phyloP scores from a whole-genome alignment of 2,113 vertebrate genomes.

The Anguilla japonica region DNA sequence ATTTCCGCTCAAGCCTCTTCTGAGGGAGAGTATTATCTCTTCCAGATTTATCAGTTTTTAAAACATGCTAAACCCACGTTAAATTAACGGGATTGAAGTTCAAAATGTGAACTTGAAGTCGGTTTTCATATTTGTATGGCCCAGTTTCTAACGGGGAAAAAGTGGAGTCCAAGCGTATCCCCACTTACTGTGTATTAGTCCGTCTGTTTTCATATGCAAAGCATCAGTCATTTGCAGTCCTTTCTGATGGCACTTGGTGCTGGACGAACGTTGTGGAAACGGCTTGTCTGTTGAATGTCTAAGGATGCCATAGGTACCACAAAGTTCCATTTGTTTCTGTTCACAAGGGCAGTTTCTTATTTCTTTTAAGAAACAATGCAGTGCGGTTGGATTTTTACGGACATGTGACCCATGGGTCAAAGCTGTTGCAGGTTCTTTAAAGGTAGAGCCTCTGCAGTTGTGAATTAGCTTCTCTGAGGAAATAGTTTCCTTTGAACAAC shows the following conservation, averaged over 20 bases:
- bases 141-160: not conserved
- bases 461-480: not conserved
- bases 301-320: not conserved
- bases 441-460: no score
- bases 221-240: not conserved
- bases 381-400: no score
- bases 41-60: not conserved
- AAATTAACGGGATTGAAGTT: not conserved
- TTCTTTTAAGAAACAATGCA: no score
- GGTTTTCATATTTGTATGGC: not conserved
- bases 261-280: not conserved
- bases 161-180: not conserved
- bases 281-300: not conserved
- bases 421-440: no score
- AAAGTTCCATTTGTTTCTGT: not conserved
- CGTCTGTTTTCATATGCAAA: not conserved
- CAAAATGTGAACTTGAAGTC: not conserved
- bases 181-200: not conserved
- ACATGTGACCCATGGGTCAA: no score
- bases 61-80: conserved; percentile 2
- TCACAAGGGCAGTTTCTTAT: not conserved
- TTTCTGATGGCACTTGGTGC: not conserved
- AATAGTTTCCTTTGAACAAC: not conserved
- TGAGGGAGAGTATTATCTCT: conserved; percentile 11
- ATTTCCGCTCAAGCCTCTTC: conserved; percentile 10